These are phyloP conservation scores for Leptopilina clavipes DNA, from an alignment of 1,140 invertebrate species.

Conservation along the genomic window DNA sequence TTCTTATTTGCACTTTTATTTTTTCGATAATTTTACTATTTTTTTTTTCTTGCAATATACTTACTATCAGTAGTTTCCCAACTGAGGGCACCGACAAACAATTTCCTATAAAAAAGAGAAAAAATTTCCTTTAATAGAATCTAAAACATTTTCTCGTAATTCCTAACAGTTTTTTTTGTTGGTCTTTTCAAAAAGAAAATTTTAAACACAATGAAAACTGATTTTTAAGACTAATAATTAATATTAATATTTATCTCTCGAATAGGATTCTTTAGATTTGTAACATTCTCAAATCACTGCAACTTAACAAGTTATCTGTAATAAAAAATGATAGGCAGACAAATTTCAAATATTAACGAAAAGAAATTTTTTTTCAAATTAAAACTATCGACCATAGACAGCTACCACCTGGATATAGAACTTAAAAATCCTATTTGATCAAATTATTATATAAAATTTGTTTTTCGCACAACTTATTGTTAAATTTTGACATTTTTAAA, in stretches of 20 bases:
- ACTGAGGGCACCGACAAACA: slow-evolving; percentile 97
- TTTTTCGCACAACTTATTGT: slow-evolving; percentile 2
- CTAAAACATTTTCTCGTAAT: slow-evolving; percentile 44
- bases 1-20: slow-evolving; percentile 53
- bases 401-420: slow-evolving; percentile 48
- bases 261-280: slow-evolving; percentile 35
- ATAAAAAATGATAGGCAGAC: slow-evolving; percentile 49
- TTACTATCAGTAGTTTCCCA: slow-evolving; percentile 99
- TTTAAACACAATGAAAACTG: slow-evolving; percentile 39
- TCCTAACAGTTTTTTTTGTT: slow-evolving; percentile 20
- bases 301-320: slow-evolving; percentile 56
- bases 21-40: background rate
- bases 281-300: slow-evolving; percentile 54
- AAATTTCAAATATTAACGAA: slow-evolving; percentile 37
- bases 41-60: slow-evolving; percentile 70
- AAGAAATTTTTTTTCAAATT: slow-evolving; percentile 35
- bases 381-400: slow-evolving; percentile 45
- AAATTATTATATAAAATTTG: background rate
- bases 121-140: slow-evolving; percentile 51
- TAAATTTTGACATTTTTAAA: slow-evolving; percentile 29
- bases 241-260: slow-evolving; percentile 35
- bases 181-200: background rate
- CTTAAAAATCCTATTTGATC: slow-evolving; percentile 35
- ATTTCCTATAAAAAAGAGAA: slow-evolving; percentile 89
- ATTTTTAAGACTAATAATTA: slow-evolving; percentile 15